These are phyloP conservation scores for Clistopyga incitator DNA, from an alignment of 2,888 invertebrate genomes.

Conservation along the genomic window DNA sequence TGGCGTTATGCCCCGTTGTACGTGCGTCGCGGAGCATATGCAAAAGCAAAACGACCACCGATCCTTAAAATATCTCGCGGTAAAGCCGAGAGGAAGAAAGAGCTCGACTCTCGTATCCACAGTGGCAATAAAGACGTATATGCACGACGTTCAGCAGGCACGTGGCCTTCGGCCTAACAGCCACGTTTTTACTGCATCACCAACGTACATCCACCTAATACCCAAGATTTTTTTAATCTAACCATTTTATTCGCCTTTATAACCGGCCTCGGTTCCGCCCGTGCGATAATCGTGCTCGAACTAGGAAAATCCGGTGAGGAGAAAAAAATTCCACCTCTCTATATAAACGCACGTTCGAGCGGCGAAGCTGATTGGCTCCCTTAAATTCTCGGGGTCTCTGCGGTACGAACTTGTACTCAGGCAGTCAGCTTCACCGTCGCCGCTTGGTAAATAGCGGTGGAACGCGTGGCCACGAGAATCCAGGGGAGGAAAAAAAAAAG, in stretches of 20 bases:
- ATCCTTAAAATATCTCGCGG: slow-evolving; percentile 30
- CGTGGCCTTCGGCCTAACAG: slow-evolving; percentile 29
- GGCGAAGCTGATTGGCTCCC: slow-evolving; percentile 18
- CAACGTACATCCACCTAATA: slow-evolving; percentile 11
- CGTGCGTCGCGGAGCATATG: slow-evolving; percentile 23
- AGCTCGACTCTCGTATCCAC: not conserved
- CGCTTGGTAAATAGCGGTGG: slow-evolving; percentile 8
- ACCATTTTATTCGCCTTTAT: slow-evolving; percentile 30
- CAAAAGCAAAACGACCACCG: slow-evolving; percentile 14
- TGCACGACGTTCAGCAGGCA: not conserved
- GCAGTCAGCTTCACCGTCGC: slow-evolving; percentile 25
- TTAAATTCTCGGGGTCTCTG: not conserved
- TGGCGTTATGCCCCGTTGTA: not conserved
- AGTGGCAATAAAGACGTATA: not conserved
- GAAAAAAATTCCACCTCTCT: slow-evolving; percentile 12
- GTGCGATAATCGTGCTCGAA: slow-evolving; percentile 40
- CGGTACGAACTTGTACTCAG: not conserved
- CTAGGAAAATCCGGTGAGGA: slow-evolving; percentile 26
- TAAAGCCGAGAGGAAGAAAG: not conserved
- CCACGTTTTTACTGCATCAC: slow-evolving; percentile 19
- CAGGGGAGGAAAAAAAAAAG: slow-evolving; percentile 42
- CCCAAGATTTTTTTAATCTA: slow-evolving; percentile 27
- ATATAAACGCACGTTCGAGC: not conserved
- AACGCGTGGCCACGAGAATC: slow-evolving; percentile 49
- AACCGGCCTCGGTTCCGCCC: not conserved